Evolutionary conservation across 2,888 invertebrate genomes (phyloP).

Genomic region (Rosalia funebris): DNA sequence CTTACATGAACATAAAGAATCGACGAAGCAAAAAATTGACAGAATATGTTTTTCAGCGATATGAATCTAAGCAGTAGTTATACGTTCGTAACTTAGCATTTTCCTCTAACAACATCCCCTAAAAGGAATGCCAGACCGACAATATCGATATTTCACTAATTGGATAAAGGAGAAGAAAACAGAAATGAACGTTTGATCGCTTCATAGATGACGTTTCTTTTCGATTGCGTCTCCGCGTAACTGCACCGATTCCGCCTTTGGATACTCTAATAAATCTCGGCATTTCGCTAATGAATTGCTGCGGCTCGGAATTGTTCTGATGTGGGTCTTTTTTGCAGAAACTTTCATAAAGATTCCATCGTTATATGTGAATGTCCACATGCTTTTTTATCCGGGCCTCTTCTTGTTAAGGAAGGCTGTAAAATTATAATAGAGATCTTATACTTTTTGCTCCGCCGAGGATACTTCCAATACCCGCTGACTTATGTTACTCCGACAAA

Average conservation of each 20-base stretch:
- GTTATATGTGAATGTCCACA: conserved; percentile 33
- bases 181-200: conserved; percentile 29
- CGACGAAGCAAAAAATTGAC: too few relatives aligned
- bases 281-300: conserved; percentile 54
- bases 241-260: conserved; percentile 25
- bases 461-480: conserved; percentile 24
- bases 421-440: conserved; percentile 33
- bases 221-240: conserved; percentile 19
- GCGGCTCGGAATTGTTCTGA: conserved; percentile 43
- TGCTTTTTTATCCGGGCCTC: conserved; percentile 20
- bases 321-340: conserved; percentile 55
- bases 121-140: conserved; percentile 6
- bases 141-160: conserved; percentile 31
- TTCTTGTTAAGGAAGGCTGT: conserved; percentile 32
- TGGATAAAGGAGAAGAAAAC: conserved; percentile 27
- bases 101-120: conserved; percentile 4
- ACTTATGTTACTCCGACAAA: conserved; percentile 24
- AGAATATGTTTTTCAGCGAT: too few relatives aligned
- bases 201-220: conserved; percentile 29
- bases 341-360: conserved; percentile 54
- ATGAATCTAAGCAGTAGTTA: too few relatives aligned
- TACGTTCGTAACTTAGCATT: too few relatives aligned
- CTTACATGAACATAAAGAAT: too few relatives aligned
- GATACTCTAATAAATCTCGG: conserved; percentile 25
- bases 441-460: conserved; percentile 23